phyloP scores from a whole-genome alignment of 2,888 invertebrate species.

The Drosophila picticornis region DNA sequence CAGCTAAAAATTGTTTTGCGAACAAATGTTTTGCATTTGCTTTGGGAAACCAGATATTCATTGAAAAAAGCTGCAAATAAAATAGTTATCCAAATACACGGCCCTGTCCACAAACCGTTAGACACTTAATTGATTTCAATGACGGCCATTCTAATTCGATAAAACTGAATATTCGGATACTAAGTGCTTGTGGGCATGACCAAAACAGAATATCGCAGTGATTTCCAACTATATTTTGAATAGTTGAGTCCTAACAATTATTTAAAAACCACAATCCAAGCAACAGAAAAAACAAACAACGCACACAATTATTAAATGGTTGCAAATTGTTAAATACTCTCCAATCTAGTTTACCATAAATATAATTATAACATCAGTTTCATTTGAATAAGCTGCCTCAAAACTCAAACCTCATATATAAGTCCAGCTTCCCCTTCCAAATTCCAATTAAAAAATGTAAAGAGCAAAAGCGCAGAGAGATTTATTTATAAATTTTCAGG shows the following conservation, averaged over 20 bases:
- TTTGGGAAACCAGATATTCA: conserved; percentile 35
- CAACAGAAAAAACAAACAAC: neutral
- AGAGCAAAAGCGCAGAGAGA: conserved; percentile 44
- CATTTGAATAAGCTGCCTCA: neutral
- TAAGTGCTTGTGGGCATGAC: conserved; percentile 10
- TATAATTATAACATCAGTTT: neutral
- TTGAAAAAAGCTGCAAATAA: conserved; percentile 10
- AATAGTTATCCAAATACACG: conserved; percentile 33
- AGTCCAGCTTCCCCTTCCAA: neutral
- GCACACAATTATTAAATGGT: neutral
- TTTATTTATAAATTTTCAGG: conserved; percentile 6
- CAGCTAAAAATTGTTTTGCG: conserved; percentile 22
- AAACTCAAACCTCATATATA: neutral
- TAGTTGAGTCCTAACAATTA: neutral
- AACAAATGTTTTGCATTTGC: conserved; percentile 43
- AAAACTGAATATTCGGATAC: conserved; percentile 16
- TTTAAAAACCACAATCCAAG: neutral
- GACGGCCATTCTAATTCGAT: conserved; percentile 12
- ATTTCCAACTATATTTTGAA: neutral
- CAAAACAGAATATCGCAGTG: conserved; percentile 3
- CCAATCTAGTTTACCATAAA: neutral
- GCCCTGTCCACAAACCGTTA: neutral
- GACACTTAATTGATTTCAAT: conserved; percentile 55
- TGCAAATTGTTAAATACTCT: neutral
- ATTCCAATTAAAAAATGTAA: conserved; percentile 42